Evolutionary conservation across 2,113 vertebrate species (phyloP), one percentile per base, ranked within the genome.

Genomic region (Oncorhynchus nerka): DNA sequence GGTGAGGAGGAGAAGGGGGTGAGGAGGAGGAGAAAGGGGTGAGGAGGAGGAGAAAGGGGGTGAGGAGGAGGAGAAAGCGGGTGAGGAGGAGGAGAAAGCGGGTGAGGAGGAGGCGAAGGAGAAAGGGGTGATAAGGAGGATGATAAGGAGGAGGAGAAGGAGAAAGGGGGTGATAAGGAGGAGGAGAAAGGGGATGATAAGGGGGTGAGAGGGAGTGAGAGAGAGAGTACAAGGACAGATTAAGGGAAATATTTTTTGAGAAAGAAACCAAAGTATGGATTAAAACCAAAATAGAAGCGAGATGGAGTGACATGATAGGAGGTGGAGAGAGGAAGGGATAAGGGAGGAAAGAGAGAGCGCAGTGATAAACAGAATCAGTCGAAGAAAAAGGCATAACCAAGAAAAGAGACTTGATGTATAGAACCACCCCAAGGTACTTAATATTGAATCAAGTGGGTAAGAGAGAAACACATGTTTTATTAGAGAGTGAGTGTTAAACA

Each of bases 261-360:
- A 74, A 39, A 75, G 77, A 45, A 39, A 69, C 32, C 68, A 69
- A 69, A 69, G 68, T 19, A 70, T 2, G 64, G 71, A 70, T 81
- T 81, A 75, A 81, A 75, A 77, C 45, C 82, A 61, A 83, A 78
- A 81, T 55, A 79, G 71, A 75, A 24, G 22, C 48, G 15, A 61
- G 4, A 75, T 73, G 61, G 75, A 45, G 39, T 45, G 39, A 45
- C 39, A 11, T 75, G 75, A 70, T 28, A 67, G 70, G 48, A 65
- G 39, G 39, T 45, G 39, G 2, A 19, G 28, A 73, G 28, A 45
- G 39, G 39, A 75, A 62, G 59, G n/a, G 59, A 62, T 11, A 5
- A 62, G n/a, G n/a, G 59, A 62, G 59, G 16, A 22, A 62, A 16
- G 19, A 62, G 26, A 72, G 39, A 45, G 39, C 2, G 51, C 48